These are phyloP conservation scores for Euclidia mi DNA, from an alignment of 2,888 invertebrate species.

Conservation along the genomic window DNA sequence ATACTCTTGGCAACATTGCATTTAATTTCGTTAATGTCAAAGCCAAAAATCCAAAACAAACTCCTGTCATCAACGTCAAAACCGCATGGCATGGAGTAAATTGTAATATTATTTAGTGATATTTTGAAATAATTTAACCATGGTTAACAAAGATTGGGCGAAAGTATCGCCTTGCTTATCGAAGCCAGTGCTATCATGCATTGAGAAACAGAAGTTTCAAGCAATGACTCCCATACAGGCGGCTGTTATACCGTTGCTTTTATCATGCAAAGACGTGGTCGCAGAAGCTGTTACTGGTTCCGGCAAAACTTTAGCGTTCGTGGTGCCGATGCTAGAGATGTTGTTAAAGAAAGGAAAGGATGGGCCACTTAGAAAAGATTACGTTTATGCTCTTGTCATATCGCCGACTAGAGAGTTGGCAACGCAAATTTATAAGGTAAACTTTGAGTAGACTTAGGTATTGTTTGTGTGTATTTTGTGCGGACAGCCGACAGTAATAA, in stretches of 20 bases:
- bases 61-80: slow-evolving; percentile 50
- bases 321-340: slow-evolving; percentile 97
- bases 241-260: slow-evolving; percentile 96
- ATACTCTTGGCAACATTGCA: slow-evolving; percentile 12
- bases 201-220: slow-evolving; percentile 87
- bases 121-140: slow-evolving; percentile 49
- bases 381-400: slow-evolving; percentile 96
- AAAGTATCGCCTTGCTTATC: slow-evolving; percentile 84
- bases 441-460: no score
- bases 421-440: slow-evolving; percentile 94
- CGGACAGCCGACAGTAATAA: no score
- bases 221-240: slow-evolving; percentile 93
- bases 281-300: slow-evolving; percentile 99
- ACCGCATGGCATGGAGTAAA: slow-evolving; percentile 55
- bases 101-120: neutral
- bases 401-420: slow-evolving; percentile 99
- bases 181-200: slow-evolving; percentile 83
- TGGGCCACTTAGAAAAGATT: slow-evolving; percentile 92
- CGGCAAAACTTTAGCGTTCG: slow-evolving; percentile 99
- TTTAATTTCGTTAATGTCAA: slow-evolving; percentile 42
- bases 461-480: no score
- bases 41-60: slow-evolving; percentile 26
- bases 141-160: slow-evolving; percentile 84
- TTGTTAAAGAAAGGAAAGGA: slow-evolving; percentile 91
- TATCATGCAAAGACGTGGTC: slow-evolving; percentile 98